These are phyloP conservation scores for Saccopteryx bilineata DNA, from an alignment of 2,113 vertebrate species.

Conservation along the genomic window DNA sequence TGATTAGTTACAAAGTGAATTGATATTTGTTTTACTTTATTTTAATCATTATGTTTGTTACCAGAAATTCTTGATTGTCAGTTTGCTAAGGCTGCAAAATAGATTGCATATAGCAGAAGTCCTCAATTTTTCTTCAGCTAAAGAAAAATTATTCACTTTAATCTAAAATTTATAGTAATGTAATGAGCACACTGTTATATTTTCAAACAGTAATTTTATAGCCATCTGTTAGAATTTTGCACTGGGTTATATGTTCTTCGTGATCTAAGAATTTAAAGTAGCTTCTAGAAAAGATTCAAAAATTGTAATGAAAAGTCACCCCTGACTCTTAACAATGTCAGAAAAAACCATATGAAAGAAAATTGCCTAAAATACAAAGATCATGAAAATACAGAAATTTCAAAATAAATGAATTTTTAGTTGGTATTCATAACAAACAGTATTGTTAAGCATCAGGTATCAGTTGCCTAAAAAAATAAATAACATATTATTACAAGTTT, in stretches of 20 bases:
- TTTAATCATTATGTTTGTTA: background rate
- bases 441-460: background rate
- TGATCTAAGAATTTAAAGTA: conserved; percentile 25
- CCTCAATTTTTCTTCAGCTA: background rate
- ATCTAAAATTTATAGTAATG: background rate
- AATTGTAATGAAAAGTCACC: conserved; percentile 14
- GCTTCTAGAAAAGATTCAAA: background rate
- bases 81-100: background rate
- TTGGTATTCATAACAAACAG: background rate
- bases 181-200: background rate
- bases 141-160: conserved; percentile 3
- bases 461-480: background rate
- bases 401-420: background rate
- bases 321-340: background rate
- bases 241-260: background rate
- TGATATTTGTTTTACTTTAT: conserved; percentile 11
- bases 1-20: background rate
- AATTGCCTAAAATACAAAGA: background rate
- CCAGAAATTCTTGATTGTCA: background rate
- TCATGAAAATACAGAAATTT: background rate
- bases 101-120: background rate
- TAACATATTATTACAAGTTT: background rate
- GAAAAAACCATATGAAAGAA: background rate
- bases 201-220: background rate
- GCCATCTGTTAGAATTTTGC: background rate